phyloP scores from a whole-genome alignment of 2,888 invertebrate genomes.

The Harpalus rubripes region DNA sequence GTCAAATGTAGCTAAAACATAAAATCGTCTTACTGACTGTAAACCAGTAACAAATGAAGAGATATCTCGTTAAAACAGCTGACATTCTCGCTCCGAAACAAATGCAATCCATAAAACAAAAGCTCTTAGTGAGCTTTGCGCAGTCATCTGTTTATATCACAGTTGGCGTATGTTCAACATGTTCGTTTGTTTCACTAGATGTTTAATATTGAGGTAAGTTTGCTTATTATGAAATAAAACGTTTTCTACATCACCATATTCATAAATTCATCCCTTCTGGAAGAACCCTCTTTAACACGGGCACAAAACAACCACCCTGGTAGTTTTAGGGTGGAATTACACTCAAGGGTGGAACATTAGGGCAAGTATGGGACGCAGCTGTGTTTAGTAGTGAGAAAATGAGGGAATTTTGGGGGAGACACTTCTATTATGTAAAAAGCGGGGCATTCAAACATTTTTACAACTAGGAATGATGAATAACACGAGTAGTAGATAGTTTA shows the following conservation, averaged over 20 bases:
- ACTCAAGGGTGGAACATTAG: neutral
- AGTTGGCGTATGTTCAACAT: neutral
- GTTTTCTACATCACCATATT: neutral
- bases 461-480: neutral
- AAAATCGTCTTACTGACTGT: neutral
- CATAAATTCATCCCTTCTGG: constrained; percentile 2
- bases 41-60: constrained; percentile 25
- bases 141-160: constrained; percentile 47
- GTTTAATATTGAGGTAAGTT: constrained; percentile 3
- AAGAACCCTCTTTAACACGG: neutral
- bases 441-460: neutral
- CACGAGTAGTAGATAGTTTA: too few relatives aligned
- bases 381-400: neutral
- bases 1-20: constrained; percentile 8
- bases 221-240: constrained; percentile 2
- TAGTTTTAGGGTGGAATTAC: neutral
- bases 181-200: constrained; percentile 10
- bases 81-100: constrained; percentile 29
- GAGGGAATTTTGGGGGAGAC: neutral
- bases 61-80: constrained; percentile 32
- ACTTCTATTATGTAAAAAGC: neutral
- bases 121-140: constrained; percentile 18
- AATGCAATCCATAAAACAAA: constrained; percentile 44
- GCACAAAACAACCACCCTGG: neutral
- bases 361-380: neutral